These are phyloP conservation scores for Holocentrus rufus DNA, from an alignment of 2,797 vertebrate species.

Conservation along the genomic window DNA sequence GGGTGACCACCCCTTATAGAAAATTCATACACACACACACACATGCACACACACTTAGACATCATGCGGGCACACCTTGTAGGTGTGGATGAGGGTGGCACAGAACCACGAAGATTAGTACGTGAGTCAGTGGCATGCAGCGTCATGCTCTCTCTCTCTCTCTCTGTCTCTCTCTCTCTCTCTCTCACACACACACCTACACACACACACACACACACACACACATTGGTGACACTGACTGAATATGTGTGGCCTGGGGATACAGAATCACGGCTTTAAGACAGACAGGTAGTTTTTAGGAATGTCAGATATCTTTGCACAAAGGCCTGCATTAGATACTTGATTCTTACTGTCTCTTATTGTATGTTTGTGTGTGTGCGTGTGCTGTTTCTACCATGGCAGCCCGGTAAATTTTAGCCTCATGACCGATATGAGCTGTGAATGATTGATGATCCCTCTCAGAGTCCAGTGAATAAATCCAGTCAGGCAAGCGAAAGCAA, in stretches of 20 bases:
- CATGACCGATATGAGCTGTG: conserved; percentile 58
- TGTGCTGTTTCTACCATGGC: conserved; percentile 26
- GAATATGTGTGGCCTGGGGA: conserved; percentile 50
- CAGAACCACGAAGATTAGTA: conserved; percentile 59
- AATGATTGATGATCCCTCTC: conserved; percentile 67
- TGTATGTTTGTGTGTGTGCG: conserved; percentile 28
- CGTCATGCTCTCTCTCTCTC: conserved; percentile 63
- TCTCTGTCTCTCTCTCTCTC: conserved; percentile 30
- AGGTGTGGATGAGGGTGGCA: conserved; percentile 43
- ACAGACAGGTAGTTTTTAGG: conserved; percentile 49
- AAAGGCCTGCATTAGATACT: conserved; percentile 39
- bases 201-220: conserved; percentile 43
- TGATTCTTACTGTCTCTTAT: conserved; percentile 47
- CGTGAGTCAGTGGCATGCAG: conserved; percentile 75
- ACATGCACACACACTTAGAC: conserved; percentile 27
- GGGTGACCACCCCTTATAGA: too few relatives aligned
- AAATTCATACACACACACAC: neutral
- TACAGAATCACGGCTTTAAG: conserved; percentile 43
- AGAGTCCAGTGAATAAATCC: conserved; percentile 53
- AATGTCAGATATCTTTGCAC: conserved; percentile 26
- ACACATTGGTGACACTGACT: conserved; percentile 14
- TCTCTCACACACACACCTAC: conserved; percentile 37
- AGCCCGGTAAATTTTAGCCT: conserved; percentile 30
- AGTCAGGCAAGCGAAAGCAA: conserved; percentile 59
- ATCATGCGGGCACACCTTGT: conserved; percentile 56